Evolutionary conservation across 2,797 vertebrate species (phyloP).

Genomic region (Enteromius paludinosus): DNA sequence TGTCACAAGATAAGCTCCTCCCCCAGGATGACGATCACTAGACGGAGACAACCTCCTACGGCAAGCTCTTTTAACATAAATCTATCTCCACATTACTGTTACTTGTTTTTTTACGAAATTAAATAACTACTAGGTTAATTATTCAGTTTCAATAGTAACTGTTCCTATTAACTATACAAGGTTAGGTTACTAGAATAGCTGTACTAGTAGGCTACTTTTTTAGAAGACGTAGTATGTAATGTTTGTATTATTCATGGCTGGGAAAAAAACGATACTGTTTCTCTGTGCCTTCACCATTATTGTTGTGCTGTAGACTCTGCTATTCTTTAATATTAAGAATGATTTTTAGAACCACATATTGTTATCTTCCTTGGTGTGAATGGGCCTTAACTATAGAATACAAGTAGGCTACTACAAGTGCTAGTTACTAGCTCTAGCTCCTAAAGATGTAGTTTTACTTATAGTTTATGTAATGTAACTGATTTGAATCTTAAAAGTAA

Average conservation of each 20-base stretch:
- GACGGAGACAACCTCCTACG: constrained; percentile 48
- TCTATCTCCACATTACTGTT: not conserved
- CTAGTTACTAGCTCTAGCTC: not conserved
- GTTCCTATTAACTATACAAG: not conserved
- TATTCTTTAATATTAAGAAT: too few species aligned
- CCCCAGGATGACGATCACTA: constrained; percentile 71
- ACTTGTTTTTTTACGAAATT: not conserved
- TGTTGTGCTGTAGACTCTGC: too few species aligned
- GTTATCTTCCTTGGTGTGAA: not conserved
- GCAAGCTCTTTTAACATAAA: constrained; percentile 14
- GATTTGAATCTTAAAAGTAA: not conserved
- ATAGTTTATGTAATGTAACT: too few species aligned
- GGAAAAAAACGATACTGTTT: too few species aligned
- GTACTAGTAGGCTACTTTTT: not conserved
- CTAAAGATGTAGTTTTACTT: not conserved
- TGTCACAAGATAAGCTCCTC: constrained; percentile 80
- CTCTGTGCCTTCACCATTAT: too few species aligned
- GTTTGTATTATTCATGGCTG: too few species aligned
- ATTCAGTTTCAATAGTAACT: not conserved
- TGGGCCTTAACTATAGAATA: not conserved
- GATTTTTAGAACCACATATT: too few species aligned
- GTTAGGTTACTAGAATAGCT: not conserved
- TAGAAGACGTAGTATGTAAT: not conserved
- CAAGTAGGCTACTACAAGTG: not conserved
- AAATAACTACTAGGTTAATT: not conserved